Conservation (phyloP, 2,113 vertebrate species). For the Odontesthes bonariensis region DNA sequence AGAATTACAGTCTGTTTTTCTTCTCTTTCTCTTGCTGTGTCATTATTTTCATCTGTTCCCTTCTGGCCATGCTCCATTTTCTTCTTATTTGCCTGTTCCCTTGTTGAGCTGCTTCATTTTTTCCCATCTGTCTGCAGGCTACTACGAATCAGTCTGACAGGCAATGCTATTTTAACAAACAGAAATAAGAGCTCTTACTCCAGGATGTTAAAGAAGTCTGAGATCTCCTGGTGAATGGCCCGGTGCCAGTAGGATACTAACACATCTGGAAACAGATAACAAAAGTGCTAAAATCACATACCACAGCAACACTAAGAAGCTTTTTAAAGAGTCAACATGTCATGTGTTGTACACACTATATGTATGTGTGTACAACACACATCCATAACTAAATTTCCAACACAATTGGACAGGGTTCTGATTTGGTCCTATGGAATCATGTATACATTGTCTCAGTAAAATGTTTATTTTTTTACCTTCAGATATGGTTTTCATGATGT, state of each 20-base stretch:
- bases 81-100: conserved; percentile 17
- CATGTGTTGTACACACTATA: too few species aligned
- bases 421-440: not conserved
- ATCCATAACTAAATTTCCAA: not conserved
- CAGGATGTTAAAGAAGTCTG: conserved; percentile 98
- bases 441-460: not conserved
- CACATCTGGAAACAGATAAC: conserved; percentile 85
- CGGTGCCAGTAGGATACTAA: conserved; percentile 96
- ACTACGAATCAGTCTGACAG: conserved; percentile 9
- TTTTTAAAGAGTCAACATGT: not conserved
- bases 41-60: conserved; percentile 59
- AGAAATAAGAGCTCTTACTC: conserved; percentile 87
- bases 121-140: not conserved
- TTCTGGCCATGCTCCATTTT: conserved; percentile 41
- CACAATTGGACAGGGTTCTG: not conserved
- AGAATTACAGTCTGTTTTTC: conserved; percentile 52
- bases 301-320: not conserved
- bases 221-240: conserved; percentile 94
- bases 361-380: not conserved
- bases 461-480: conserved; percentile 84
- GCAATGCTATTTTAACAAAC: conserved; percentile 12
- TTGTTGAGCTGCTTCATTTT: not conserved
- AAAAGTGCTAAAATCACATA: conserved; percentile 8
- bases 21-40: conserved; percentile 39
- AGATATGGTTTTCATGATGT: conserved; percentile 99